Evolutionary conservation across 2,113 vertebrate genomes (phyloP), one percentile per base, ranked within the genome.

Genomic region (Seriola rivoliana): DNA sequence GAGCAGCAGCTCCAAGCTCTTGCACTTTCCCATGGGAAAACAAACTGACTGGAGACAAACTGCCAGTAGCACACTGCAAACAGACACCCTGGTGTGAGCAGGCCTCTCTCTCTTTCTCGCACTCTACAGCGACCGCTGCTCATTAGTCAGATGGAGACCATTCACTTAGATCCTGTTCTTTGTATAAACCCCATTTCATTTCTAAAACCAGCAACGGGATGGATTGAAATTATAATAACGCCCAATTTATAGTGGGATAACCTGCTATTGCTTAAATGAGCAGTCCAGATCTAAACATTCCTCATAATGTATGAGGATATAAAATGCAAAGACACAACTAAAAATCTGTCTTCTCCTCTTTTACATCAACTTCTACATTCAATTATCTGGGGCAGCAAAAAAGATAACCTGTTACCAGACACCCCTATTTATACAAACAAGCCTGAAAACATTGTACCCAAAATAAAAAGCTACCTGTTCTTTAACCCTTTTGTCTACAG

Each of bases 11-110:
- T 72, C 50, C 34, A n/a, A 52, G 65, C 62, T 57, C 16, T 36
- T 10, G 34, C 60, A 68, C 78, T 59, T 84, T 81, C 86, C 85
- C 88, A 75, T 82, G 88, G 82, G 91, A 89, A 88, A 90, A 86
- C 89, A 75, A 78, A 75, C 23, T 14, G 62, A 82, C 12, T 88
- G 72, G 76, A 84, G 85, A 88, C 88, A 92, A 93, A 93, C 85
- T 90, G 90, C 79, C 80, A 90, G 71, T 6, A 59, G 71, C 40
- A 44, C 71, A 85, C 40, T 57, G 81, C 87, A 93, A 89, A 93
- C 89, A 87, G 50, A 92, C 93, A 90, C 91, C 80, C 44, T 1
- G 4, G 75, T 91, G 91, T 83, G 76, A 92, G 59, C 16, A 14
- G 71, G 58, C 76, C 66, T 77, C 29, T 67, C 29, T 67, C 63